These are phyloP conservation scores for Malurus splendens DNA, from an alignment of 2,797 vertebrate genomes.

Conservation along the genomic window DNA sequence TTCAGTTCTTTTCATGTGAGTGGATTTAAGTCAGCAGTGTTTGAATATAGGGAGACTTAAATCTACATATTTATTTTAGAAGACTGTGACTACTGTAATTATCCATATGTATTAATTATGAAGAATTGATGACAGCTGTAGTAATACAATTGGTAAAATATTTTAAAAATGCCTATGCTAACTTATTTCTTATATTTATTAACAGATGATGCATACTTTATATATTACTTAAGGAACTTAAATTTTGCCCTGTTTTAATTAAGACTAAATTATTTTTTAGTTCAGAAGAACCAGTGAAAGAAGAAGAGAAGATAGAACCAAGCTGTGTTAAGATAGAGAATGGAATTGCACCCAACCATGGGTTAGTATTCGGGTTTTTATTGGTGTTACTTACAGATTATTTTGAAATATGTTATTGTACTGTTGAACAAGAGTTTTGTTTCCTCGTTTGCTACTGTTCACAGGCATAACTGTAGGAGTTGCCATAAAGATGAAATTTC, in stretches of 20 bases:
- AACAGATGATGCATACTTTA: neutral
- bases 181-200: neutral
- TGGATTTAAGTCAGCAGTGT: neutral
- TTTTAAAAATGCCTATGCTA: neutral
- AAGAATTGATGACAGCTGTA: neutral
- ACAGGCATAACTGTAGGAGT: neutral
- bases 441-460: accelerated
- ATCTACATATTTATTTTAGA: neutral
- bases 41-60: neutral
- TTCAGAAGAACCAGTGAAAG: slow-evolving; percentile 67
- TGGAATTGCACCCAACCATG: slow-evolving; percentile 83
- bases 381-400: neutral
- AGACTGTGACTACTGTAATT: neutral
- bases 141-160: neutral
- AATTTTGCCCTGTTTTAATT: neutral
- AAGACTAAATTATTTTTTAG: slow-evolving; percentile 45
- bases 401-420: neutral
- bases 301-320: slow-evolving; percentile 72
- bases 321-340: slow-evolving; percentile 81
- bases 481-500: neutral
- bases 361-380: slow-evolving; percentile 65
- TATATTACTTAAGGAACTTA: neutral
- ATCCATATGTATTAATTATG: neutral
- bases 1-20: neutral
- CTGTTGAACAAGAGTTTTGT: neutral